Conservation (phyloP, 2,113 vertebrate species). For the Coturnix japonica region DNA sequence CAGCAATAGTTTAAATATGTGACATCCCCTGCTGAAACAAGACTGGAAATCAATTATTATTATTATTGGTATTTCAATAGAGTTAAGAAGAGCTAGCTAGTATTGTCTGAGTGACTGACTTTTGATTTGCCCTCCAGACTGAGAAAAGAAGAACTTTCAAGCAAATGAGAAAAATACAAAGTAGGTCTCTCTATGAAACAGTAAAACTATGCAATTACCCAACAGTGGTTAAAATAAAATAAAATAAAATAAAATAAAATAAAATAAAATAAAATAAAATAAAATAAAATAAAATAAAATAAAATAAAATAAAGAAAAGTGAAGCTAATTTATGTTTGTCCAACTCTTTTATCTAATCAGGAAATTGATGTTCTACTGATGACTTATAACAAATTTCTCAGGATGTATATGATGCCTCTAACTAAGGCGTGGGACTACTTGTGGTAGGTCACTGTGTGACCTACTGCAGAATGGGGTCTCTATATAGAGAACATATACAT, state of each 20-base stretch:
- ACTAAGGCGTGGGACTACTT: neutral
- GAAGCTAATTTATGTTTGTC: neutral
- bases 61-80: conserved; percentile 14
- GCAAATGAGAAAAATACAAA: neutral
- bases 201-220: neutral
- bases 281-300: too few species aligned
- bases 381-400: neutral
- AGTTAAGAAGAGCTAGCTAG: conserved; percentile 1
- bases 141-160: conserved; percentile 2
- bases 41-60: conserved; percentile 50
- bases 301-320: neutral
- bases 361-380: neutral
- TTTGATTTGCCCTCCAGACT: conserved; percentile 27
- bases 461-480: neutral
- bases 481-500: neutral
- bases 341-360: neutral
- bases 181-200: neutral
- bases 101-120: conserved; percentile 6
- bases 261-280: neutral
- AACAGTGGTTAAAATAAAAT: neutral
- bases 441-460: neutral
- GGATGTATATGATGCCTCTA: neutral
- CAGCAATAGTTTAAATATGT: conserved; percentile 18
- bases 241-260: too few species aligned
- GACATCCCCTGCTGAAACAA: neutral